Base-by-base conservation (phyloP, 2,797 vertebrate species). In the Microhierax caerulescens region DNA sequence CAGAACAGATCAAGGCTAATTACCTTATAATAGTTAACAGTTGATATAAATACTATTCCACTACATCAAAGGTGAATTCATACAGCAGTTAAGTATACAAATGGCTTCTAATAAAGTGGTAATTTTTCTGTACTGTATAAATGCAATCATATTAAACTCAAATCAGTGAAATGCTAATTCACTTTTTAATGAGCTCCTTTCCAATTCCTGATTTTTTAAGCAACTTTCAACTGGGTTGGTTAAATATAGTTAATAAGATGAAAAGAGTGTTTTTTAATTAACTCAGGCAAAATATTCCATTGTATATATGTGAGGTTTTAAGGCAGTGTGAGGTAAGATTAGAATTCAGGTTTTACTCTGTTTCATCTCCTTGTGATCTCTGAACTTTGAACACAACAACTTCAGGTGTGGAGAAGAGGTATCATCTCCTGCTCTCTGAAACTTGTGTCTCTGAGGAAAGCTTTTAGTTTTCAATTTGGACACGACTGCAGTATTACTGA, bases 151-250 rank as follows among this genome's bases (percentile, higher is more conserved):
- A 91, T 92, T 97, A 90, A 94, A 93, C 82, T 95, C 83, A 92
- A 96, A 93, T 94, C 83, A 92, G 50, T 86, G 69, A 95, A 94
- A 95, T 79, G 79, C 17, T 95, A 97, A 96, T 94, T 97, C 67
- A 67, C 16, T 81, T 95, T 95, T 92, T 97, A 96, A 95, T 95
- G 91, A 96, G 90, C 64, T 95, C 64, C 47, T 93, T 94, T 93
- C 63, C 36, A 84, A 39, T 95, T 95, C 93, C 94, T 84, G 36
- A 80, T 74, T 95, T 96, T 95, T 95, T 78, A 93, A 95, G 70
- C 76, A 95, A 95, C 73, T 96, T 96, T 97, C 69, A 73, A 48
- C 54, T 17, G 36, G 57, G 63, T 93, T 96, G 57, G 73, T 95
- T 95, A 95, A 96, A 89, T 91, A 85, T 43, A 90, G 61, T 82